Conservation (phyloP, 2,888 invertebrate genomes). For the Enoplolaimus lenunculus region DNA sequence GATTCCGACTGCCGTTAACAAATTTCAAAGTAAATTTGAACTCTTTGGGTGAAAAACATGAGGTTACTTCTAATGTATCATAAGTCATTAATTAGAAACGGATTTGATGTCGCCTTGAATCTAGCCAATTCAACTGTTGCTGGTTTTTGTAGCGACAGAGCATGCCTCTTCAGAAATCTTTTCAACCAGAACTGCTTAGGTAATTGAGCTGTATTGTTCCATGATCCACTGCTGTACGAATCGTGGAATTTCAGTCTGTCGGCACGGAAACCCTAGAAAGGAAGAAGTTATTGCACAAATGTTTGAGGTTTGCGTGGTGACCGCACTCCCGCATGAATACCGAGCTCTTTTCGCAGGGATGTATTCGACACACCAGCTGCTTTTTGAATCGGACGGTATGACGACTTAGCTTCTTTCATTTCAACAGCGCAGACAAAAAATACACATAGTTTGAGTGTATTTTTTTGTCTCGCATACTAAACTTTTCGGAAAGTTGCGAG, state of each 20-base stretch:
- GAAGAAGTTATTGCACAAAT: background rate
- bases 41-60: no score
- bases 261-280: slow-evolving; percentile 3
- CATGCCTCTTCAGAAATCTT: background rate
- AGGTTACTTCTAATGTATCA: slow-evolving; percentile 1
- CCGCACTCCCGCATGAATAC: background rate
- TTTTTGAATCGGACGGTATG: background rate
- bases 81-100: background rate
- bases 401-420: background rate
- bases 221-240: slow-evolving; percentile 13
- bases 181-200: background rate
- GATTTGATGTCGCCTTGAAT: background rate
- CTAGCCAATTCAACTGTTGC: slow-evolving; percentile 4
- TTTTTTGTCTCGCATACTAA: no score
- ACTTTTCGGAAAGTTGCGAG: no score
- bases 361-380: background rate
- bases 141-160: background rate
- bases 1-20: no score
- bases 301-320: background rate
- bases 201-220: background rate
- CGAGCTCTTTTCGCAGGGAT: background rate
- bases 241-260: background rate
- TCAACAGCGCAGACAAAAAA: background rate
- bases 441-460: no score
- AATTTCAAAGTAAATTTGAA: no score